Evolutionary conservation across 2,113 vertebrate species (phyloP).

Genomic region (Phaethornis superciliosus): DNA sequence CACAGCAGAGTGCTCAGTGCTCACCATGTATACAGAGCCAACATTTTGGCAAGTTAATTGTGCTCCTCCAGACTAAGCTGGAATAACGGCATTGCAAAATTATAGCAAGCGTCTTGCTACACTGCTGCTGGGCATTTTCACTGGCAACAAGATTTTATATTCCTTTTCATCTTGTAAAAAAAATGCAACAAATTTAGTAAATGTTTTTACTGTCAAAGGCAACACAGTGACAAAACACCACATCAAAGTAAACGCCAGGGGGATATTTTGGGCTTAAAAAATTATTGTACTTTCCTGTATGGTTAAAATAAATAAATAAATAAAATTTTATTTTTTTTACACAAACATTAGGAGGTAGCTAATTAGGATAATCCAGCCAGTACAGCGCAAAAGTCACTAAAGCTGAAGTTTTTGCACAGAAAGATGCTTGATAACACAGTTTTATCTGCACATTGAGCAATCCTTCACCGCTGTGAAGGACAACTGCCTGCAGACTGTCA

Average conservation of each 20-base stretch:
- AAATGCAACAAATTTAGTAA: not conserved
- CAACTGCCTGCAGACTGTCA: not conserved
- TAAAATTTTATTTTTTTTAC: not conserved
- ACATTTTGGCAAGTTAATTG: slow-evolving; percentile 43
- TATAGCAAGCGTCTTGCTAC: not conserved
- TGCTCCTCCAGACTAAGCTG: slow-evolving; percentile 16
- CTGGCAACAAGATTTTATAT: not conserved
- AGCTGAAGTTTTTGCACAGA: not conserved
- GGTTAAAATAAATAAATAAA: not conserved
- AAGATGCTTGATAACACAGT: not conserved
- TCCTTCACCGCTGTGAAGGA: not conserved
- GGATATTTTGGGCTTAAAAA: not conserved
- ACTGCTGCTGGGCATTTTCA: slow-evolving; percentile 28
- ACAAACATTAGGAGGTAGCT: not conserved
- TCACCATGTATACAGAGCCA: slow-evolving; percentile 33
- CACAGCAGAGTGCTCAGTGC: slow-evolving; percentile 15
- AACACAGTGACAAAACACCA: not conserved
- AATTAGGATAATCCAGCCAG: not conserved
- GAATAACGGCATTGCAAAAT: slow-evolving; percentile 43
- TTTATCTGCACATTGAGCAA: not conserved
- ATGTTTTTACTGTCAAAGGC: not conserved
- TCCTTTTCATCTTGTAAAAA: not conserved
- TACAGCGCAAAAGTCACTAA: not conserved
- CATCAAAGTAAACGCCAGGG: not conserved
- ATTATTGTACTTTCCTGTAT: not conserved